Percentiles rank a stretch among this genome's conserved stretches.
Conservation (phyloP, 2,888 invertebrate genomes). For the Itoplectis maculator region DNA sequence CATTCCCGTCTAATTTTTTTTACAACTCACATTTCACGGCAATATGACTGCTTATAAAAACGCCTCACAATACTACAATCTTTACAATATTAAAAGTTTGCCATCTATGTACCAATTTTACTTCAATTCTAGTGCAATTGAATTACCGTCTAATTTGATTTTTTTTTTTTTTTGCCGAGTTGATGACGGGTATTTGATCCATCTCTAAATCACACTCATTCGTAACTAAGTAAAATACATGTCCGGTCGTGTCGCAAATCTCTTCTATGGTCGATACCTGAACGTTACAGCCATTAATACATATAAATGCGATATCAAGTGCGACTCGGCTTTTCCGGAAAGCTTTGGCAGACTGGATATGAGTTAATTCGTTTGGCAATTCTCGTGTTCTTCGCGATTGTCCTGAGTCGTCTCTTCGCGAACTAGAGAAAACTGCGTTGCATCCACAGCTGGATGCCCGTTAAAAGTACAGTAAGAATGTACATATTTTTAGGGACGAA, state of each 20-base stretch:
- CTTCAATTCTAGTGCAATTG: neutral
- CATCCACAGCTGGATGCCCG: slow-evolving; percentile 19
- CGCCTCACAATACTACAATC: neutral
- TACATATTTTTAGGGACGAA: slow-evolving; percentile 71
- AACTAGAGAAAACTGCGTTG: slow-evolving; percentile 43
- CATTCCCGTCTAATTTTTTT: neutral
- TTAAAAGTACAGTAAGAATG: neutral
- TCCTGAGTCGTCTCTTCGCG: neutral
- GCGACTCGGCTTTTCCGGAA: slow-evolving; percentile 26
- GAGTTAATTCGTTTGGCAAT: slow-evolving; percentile 5
- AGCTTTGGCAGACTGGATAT: slow-evolving; percentile 23
- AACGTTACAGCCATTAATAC: slow-evolving; percentile 50
- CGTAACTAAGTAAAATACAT: slow-evolving; percentile 8
- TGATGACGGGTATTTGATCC: neutral
- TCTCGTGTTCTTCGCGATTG: neutral
- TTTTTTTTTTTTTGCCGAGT: neutral
- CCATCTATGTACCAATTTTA: neutral
- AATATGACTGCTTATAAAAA: neutral
- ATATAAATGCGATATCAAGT: slow-evolving; percentile 30
- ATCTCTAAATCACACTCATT: slow-evolving; percentile 4
- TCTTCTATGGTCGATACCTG: slow-evolving; percentile 29
- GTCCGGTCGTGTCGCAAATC: neutral
- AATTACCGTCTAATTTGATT: neutral
- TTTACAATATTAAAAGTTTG: neutral
- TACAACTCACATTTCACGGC: neutral